Evolutionary conservation across 2,113 vertebrate genomes (phyloP).

Genomic region (Ovis aries): DNA sequence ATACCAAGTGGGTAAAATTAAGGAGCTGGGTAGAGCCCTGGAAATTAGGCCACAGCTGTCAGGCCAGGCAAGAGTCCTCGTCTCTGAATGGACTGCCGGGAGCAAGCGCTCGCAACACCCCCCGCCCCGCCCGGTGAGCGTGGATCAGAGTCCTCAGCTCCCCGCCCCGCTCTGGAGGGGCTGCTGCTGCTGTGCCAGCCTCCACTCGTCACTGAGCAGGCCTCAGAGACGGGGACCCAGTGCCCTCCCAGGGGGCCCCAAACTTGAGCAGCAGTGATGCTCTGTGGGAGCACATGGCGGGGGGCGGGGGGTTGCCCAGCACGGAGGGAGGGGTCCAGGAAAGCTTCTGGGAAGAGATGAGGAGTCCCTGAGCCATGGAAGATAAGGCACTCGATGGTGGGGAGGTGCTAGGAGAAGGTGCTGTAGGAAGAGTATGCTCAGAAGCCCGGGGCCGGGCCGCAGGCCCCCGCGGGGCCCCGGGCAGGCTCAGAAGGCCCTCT

Average conservation of each 20-base stretch:
- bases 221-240: not conserved
- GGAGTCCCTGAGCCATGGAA: not conserved
- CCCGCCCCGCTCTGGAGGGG: not conserved
- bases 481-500: not conserved
- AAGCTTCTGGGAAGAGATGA: not conserved
- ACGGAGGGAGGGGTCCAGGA: not conserved
- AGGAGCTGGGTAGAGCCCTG: conserved; percentile 72
- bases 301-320: not conserved
- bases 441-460: not conserved
- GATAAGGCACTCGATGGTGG: not conserved
- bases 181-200: not conserved
- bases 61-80: conserved; percentile 62
- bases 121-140: not conserved
- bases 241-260: not conserved
- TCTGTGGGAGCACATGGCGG: not conserved
- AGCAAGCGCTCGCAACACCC: not conserved
- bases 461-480: not conserved
- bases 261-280: not conserved
- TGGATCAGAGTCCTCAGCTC: not conserved
- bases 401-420: not conserved
- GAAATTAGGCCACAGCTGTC: conserved; percentile 84
- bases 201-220: not conserved
- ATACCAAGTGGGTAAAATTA: conserved; percentile 75
- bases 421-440: not conserved
- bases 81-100: conserved; percentile 45